A percentile compares a stretch with the other conserved stretches of the same genome.
phyloP scores from a whole-genome alignment of 1,140 invertebrate species.

The Agrypnia vestita region DNA sequence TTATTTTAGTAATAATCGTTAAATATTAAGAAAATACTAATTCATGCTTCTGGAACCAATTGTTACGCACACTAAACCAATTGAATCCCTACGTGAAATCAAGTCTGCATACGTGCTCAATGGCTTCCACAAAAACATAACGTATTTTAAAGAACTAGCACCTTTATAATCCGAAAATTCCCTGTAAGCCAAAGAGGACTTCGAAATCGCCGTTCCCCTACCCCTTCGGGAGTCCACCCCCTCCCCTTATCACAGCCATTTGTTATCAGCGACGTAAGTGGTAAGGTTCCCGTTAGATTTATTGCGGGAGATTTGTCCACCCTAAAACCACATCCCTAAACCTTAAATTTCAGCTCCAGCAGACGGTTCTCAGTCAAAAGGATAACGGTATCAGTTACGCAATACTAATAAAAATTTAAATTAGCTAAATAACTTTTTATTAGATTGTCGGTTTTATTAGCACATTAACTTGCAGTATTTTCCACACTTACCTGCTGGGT shows the following conservation, averaged over 20 bases:
- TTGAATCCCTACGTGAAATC: too few relatives aligned
- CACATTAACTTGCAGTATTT: background rate
- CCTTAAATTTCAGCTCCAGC: background rate
- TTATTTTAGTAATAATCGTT: too few relatives aligned
- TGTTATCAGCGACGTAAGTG: constrained; percentile 59
- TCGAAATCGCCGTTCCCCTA: constrained; percentile 6
- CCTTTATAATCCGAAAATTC: constrained; percentile 19
- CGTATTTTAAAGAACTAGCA: background rate
- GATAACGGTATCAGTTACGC: background rate
- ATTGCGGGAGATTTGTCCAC: constrained; percentile 54
- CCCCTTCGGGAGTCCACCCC: constrained; percentile 15
- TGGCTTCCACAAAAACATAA: too few relatives aligned
- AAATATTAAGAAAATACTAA: too few relatives aligned
- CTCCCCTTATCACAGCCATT: constrained; percentile 55
- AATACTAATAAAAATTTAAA: too few relatives aligned
- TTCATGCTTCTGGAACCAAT: too few relatives aligned
- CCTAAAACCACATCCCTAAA: constrained; percentile 29
- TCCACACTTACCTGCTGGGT: background rate
- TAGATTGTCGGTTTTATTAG: background rate
- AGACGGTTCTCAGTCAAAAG: background rate
- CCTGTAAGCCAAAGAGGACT: constrained; percentile 12
- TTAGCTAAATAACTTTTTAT: background rate
- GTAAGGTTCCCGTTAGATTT: constrained; percentile 60
- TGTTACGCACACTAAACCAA: too few relatives aligned
- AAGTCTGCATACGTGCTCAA: too few relatives aligned